Percentiles rank a stretch among this genome's conserved stretches.
Evolutionary conservation across 2,888 invertebrate genomes (phyloP).

Genomic region (Lasioglossum lativentre): DNA sequence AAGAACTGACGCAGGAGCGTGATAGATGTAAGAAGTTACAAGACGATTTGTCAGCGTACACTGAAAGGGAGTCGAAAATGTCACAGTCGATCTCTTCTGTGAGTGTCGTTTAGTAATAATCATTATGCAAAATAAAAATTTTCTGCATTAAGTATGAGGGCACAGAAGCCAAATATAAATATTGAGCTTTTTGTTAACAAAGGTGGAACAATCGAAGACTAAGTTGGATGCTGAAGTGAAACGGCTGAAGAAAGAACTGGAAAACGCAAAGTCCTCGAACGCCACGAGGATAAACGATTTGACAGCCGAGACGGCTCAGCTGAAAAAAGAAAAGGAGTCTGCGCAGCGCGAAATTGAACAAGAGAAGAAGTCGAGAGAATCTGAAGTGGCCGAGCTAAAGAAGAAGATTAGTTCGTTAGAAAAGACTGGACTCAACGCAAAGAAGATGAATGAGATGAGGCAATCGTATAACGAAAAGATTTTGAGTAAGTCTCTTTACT

Average conservation of each 20-base stretch:
- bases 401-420: conserved; percentile 90
- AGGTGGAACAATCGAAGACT: conserved; percentile 87
- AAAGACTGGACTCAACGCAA: conserved; percentile 87
- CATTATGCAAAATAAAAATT: too few relatives aligned
- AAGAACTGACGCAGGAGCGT: conserved; percentile 85
- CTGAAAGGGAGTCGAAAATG: conserved; percentile 80
- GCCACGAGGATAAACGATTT: conserved; percentile 85
- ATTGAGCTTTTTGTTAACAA: conserved; percentile 18
- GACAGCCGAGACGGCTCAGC: conserved; percentile 85
- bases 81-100: conserved; percentile 79
- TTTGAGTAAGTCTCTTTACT: conserved; percentile 86
- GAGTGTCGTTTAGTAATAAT: conserved; percentile 43
- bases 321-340: conserved; percentile 88
- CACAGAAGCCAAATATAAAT: too few relatives aligned
- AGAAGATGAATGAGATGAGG: conserved; percentile 89
- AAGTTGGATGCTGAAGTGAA: conserved; percentile 87
- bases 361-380: conserved; percentile 91
- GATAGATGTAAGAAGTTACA: conserved; percentile 88
- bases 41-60: conserved; percentile 84
- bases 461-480: conserved; percentile 89
- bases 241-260: conserved; percentile 87
- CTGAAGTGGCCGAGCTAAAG: conserved; percentile 91
- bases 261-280: conserved; percentile 83
- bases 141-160: too few relatives aligned
- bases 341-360: conserved; percentile 89